These are phyloP conservation scores for Phortica okadai DNA, from an alignment of 2,888 invertebrate genomes.

Conservation along the genomic window DNA sequence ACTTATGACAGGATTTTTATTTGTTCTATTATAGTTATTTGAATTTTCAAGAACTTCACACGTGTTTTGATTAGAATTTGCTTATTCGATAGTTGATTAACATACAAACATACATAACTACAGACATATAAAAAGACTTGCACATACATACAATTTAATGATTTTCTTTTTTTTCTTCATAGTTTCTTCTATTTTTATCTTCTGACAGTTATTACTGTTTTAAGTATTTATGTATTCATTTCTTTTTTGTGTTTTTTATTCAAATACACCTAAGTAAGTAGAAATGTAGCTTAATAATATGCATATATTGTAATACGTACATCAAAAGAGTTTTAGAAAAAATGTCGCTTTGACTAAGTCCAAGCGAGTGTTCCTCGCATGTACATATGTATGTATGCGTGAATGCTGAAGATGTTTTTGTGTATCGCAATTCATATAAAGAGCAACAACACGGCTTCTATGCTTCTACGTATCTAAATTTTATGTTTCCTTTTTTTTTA, in stretches of 20 bases:
- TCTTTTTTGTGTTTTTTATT: background rate
- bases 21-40: too few relatives aligned
- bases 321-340: too few relatives aligned
- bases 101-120: constrained; percentile 33
- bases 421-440: too few relatives aligned
- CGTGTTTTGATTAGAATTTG: background rate
- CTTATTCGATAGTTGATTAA: background rate
- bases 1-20: too few relatives aligned
- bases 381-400: constrained; percentile 32
- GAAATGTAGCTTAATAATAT: background rate
- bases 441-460: too few relatives aligned
- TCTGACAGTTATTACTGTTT: too few relatives aligned
- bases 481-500: constrained; percentile 27
- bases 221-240: background rate
- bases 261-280: background rate
- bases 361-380: background rate
- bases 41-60: too few relatives aligned
- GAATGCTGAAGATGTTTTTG: too few relatives aligned
- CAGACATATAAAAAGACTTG: constrained; percentile 34
- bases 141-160: constrained; percentile 37
- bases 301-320: too few relatives aligned
- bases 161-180: background rate
- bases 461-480: constrained; percentile 20
- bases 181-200: background rate
- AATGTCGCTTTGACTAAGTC: background rate